phyloP scores from a whole-genome alignment of 2,888 invertebrate species.

The Tachystola acroxantha region DNA sequence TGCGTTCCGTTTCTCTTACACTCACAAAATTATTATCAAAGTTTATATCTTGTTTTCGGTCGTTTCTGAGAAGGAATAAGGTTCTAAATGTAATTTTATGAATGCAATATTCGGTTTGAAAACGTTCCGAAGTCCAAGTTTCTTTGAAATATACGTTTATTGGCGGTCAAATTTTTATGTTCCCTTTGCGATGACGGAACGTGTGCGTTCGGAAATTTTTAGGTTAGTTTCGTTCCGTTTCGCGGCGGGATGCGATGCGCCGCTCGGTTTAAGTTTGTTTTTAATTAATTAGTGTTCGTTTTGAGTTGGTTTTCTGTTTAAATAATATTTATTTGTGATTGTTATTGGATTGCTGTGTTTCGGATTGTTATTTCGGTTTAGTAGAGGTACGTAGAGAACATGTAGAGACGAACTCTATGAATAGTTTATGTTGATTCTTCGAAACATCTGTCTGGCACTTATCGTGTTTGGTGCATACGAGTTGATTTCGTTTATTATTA shows the following conservation, averaged over 20 bases:
- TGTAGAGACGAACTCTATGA: too few species aligned
- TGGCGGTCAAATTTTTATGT: conserved; percentile 69
- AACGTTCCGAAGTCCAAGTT: conserved; percentile 35
- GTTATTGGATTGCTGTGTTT: conserved; percentile 9
- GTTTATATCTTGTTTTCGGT: neutral
- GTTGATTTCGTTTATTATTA: too few species aligned
- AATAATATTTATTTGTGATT: conserved; percentile 3
- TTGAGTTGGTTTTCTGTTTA: conserved; percentile 3
- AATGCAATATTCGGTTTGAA: neutral
- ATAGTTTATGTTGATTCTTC: neutral
- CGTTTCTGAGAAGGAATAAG: conserved; percentile 17
- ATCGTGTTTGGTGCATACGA: too few species aligned
- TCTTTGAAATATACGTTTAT: conserved; percentile 49
- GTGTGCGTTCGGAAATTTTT: conserved; percentile 44
- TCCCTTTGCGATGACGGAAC: conserved; percentile 34
- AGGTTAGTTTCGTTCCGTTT: conserved; percentile 61
- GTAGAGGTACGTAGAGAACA: neutral
- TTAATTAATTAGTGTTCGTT: conserved; percentile 20
- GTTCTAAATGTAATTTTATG: conserved; percentile 22
- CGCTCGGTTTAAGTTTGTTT: conserved; percentile 24
- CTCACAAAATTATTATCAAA: conserved; percentile 11
- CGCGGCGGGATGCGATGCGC: conserved; percentile 38
- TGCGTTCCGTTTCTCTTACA: conserved; percentile 40
- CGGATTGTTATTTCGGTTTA: conserved; percentile 2
- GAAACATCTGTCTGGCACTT: neutral